Conservation (phyloP, 2,888 invertebrate genomes). For the Nomada fucata region DNA sequence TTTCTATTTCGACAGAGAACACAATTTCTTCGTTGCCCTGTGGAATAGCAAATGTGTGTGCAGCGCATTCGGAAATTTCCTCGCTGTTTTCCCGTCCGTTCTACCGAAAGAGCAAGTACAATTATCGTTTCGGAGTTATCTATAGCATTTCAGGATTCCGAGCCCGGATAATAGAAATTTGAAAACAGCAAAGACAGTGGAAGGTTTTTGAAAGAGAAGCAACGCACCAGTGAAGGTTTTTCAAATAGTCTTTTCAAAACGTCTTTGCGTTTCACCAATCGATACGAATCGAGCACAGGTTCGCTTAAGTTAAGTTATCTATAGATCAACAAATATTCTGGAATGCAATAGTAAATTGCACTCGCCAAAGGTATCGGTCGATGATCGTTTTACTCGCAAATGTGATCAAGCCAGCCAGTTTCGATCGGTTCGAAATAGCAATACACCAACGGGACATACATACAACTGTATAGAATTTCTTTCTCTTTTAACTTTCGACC, state of each 20-base stretch:
- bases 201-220: not conserved
- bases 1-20: not conserved
- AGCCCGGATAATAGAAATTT: too few relatives aligned
- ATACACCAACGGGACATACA: too few relatives aligned
- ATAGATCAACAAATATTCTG: not conserved
- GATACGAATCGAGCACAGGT: not conserved
- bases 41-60: not conserved
- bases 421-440: too few relatives aligned
- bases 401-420: not conserved
- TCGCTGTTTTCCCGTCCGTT: not conserved
- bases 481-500: not conserved
- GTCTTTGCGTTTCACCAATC: not conserved
- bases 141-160: too few relatives aligned
- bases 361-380: slow-evolving; percentile 10
- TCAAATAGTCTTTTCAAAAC: not conserved
- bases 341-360: not conserved
- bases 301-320: not conserved
- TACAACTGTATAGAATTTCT: not conserved
- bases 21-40: not conserved
- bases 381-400: slow-evolving; percentile 7
- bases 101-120: not conserved
- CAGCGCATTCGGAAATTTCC: not conserved
- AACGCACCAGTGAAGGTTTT: too few relatives aligned
- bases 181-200: too few relatives aligned
- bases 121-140: too few relatives aligned